Conservation (phyloP, 2,113 vertebrate species). For the Peromyscus maniculatus region DNA sequence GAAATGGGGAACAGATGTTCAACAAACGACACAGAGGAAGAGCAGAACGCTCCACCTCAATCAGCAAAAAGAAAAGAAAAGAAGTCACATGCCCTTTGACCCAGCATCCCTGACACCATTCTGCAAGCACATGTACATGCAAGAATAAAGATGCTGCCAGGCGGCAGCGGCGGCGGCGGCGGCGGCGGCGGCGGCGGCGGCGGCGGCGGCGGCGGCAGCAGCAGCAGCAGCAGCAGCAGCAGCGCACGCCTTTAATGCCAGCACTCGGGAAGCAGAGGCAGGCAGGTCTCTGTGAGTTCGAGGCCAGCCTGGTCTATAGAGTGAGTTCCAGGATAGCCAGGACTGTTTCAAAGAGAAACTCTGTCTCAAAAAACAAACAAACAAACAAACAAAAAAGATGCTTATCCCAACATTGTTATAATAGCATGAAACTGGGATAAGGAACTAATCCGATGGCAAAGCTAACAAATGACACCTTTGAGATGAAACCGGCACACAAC, state of each 20-base stretch:
- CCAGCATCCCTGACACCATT: background rate
- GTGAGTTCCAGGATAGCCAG: background rate
- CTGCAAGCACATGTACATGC: accelerated
- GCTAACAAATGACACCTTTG: background rate
- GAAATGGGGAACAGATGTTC: too few relatives aligned
- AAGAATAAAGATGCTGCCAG: background rate
- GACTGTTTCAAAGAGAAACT: background rate
- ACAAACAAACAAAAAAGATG: background rate
- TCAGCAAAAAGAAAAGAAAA: too few relatives aligned
- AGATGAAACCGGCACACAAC: background rate
- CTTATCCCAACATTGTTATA: background rate
- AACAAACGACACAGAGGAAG: too few relatives aligned
- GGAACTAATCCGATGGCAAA: background rate
- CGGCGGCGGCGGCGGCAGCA: too few relatives aligned
- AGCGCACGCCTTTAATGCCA: background rate
- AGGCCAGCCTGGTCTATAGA: background rate
- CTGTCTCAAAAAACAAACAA: background rate
- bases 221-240: too few relatives aligned
- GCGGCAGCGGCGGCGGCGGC: too few relatives aligned
- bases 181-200: too few relatives aligned
- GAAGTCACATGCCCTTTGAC: too few relatives aligned
- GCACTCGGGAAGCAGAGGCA: too few relatives aligned
- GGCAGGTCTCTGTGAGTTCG: background rate
- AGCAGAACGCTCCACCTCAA: background rate
- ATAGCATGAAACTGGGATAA: background rate